phyloP scores from a whole-genome alignment of 1,140 invertebrate species.

The Ceratosolen solmsi region DNA sequence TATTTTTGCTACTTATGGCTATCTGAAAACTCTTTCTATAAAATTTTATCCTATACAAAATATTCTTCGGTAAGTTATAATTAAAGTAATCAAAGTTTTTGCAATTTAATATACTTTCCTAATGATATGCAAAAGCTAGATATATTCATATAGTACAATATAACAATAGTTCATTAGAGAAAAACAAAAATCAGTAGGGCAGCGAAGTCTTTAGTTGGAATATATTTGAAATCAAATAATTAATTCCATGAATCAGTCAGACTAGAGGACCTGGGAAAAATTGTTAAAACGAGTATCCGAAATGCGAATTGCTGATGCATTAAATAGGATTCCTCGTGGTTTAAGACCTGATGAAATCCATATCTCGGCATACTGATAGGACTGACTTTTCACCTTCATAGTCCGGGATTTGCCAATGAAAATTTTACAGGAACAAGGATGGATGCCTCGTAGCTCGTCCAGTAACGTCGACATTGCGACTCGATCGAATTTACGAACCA shows the following conservation, averaged over 20 bases:
- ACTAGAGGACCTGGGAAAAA: conserved; percentile 16
- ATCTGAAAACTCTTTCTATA: too few species aligned
- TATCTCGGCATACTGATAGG: not conserved
- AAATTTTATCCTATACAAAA: not conserved
- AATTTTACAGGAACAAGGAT: conserved; percentile 40
- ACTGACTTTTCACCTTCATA: conserved; percentile 24
- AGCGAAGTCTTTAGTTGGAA: not conserved
- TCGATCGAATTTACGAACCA: not conserved
- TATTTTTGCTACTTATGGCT: too few species aligned
- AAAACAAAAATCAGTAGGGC: not conserved
- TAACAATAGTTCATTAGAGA: not conserved
- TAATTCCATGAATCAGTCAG: conserved; percentile 35
- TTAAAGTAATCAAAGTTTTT: not conserved
- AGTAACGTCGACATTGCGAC: not conserved
- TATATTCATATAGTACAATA: not conserved
- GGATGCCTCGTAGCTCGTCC: not conserved
- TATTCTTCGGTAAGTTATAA: not conserved
- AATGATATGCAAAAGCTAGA: not conserved
- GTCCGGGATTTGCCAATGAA: conserved; percentile 27
- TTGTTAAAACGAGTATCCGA: conserved; percentile 17
- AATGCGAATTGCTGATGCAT: conserved; percentile 31
- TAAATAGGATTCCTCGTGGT: conserved; percentile 43
- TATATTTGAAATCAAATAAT: conserved; percentile 31
- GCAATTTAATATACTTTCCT: not conserved
- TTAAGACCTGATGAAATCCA: conserved; percentile 27